phyloP scores from a whole-genome alignment of 2,797 vertebrate species.

The Avahi laniger region DNA sequence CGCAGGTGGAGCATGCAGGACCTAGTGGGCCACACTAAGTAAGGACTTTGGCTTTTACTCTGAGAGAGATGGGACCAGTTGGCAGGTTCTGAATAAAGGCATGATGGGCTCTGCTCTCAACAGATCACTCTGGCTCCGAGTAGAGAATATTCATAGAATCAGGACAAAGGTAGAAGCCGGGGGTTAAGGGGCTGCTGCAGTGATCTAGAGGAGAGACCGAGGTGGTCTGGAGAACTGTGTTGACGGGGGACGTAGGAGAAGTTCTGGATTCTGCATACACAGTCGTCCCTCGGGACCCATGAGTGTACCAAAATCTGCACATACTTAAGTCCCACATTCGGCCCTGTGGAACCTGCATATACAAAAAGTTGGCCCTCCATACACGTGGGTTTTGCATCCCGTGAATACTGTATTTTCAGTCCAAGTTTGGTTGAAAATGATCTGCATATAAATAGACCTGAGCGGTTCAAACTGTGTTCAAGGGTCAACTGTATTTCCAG shows the following conservation, averaged over 20 bases:
- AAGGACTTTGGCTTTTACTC: neutral
- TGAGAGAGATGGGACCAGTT: neutral
- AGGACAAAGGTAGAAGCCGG: neutral
- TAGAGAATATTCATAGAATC: neutral
- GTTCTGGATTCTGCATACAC: neutral
- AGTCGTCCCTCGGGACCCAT: too few relatives aligned
- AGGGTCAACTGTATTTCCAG: neutral
- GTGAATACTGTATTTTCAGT: too few relatives aligned
- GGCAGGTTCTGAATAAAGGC: neutral
- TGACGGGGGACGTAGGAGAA: neutral
- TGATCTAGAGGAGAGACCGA: neutral
- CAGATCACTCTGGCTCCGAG: neutral
- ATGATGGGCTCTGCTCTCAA: neutral
- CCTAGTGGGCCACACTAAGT: neutral
- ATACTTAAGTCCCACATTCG: too few relatives aligned
- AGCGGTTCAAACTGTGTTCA: too few relatives aligned
- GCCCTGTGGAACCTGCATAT: too few relatives aligned
- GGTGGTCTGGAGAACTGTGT: neutral
- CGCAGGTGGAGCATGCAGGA: neutral
- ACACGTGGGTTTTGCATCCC: too few relatives aligned
- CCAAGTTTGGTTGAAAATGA: too few relatives aligned
- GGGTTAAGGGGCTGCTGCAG: neutral
- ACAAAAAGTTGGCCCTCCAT: too few relatives aligned
- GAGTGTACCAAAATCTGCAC: too few relatives aligned
- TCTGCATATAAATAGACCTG: too few relatives aligned